Evolutionary conservation across 2,797 vertebrate genomes (phyloP), one percentile per base, ranked within the genome.

Genomic region (Oophaga sylvatica): DNA sequence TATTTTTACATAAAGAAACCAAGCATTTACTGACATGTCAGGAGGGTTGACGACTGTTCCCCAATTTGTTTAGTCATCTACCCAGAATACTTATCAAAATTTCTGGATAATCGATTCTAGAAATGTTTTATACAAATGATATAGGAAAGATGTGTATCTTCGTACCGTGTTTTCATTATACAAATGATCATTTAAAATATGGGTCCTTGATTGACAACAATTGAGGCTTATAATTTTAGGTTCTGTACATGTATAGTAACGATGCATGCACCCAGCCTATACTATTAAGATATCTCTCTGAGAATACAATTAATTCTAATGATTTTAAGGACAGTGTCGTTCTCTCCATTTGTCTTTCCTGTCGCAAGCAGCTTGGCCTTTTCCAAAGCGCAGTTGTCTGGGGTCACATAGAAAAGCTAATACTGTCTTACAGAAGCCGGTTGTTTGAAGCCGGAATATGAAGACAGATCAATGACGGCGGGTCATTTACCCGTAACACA

Each of bases 381-480:
- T 76, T 60, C 26, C 56, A 31, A 19, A 82, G 65, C 71, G 29
- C 35, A 26, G 57, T 76, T 84, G 83, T 76, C 59, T 76, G 70
- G 22, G 83, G 83, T 76, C 71, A 84, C 26, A 77, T 45, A 84
- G 71, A 75, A 19, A 62, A 77, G 59, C 83, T 84, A 76, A 84
- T 75, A 84, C 62, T 48, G 35, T 60, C 22, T 31, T 48, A 84
- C 53, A 84, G 22, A 76, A 76, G 48, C 73, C 57, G 59, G 12
- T 75, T 84, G 62, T 81, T 75, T 56, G 48, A 73, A 73, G 35
- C 29, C 35, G 13, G 82, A 76, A 41, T 76, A 75, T 76, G 71
- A 76, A 84, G 71, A 84, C 83, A 84, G 83, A 84, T 84, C 81
- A 82, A 68, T 70, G 81, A 82, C 81, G 53, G 62, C 45, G 70